These are phyloP conservation scores for Heliconius hermathena DNA, from an alignment of 1,140 invertebrate species.

Conservation along the genomic window DNA sequence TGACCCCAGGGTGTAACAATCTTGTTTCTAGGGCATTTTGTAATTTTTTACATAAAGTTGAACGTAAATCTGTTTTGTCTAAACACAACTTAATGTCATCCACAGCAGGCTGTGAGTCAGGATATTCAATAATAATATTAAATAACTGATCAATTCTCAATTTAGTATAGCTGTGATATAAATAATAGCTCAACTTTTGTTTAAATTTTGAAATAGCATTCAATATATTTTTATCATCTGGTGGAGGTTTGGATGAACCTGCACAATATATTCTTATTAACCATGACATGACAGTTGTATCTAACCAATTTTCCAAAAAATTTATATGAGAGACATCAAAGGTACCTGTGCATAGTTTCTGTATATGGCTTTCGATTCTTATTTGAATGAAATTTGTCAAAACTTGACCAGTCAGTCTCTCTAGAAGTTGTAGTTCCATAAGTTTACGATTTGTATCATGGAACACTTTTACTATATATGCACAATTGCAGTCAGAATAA, in stretches of 20 bases:
- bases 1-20: slow-evolving; percentile 96
- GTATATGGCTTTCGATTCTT: slow-evolving; percentile 90
- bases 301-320: slow-evolving; percentile 91
- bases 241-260: slow-evolving; percentile 82
- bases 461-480: slow-evolving; percentile 88
- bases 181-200: slow-evolving; percentile 90
- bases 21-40: slow-evolving; percentile 91
- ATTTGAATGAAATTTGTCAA: slow-evolving; percentile 91
- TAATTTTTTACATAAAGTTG: slow-evolving; percentile 89
- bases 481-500: slow-evolving; percentile 87
- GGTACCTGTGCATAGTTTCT: slow-evolving; percentile 89
- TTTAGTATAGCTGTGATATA: slow-evolving; percentile 94
- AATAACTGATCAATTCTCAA: slow-evolving; percentile 96
- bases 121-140: slow-evolving; percentile 98
- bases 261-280: slow-evolving; percentile 89
- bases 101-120: slow-evolving; percentile 96
- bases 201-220: slow-evolving; percentile 86
- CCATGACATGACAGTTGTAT: slow-evolving; percentile 92
- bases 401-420: slow-evolving; percentile 90
- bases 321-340: slow-evolving; percentile 91
- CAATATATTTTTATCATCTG: slow-evolving; percentile 80
- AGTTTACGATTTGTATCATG: slow-evolving; percentile 89
- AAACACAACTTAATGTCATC: slow-evolving; percentile 94
- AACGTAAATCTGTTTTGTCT: slow-evolving; percentile 91
- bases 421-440: slow-evolving; percentile 89